Evolutionary conservation across 1,140 invertebrate species (phyloP).

Genomic region (Lordiphosa stackelbergi): DNA sequence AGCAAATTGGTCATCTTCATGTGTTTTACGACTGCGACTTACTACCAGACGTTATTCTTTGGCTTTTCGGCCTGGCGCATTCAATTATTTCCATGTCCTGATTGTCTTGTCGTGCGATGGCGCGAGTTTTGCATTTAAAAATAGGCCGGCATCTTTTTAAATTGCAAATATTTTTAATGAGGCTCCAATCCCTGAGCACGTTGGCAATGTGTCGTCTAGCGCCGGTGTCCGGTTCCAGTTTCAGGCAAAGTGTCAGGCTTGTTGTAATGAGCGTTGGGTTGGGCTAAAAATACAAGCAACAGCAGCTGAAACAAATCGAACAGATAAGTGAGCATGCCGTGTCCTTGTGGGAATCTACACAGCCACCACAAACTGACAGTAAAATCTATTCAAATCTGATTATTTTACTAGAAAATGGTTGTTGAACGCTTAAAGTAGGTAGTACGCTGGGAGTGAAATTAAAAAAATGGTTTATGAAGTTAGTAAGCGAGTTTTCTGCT

Average conservation of each 20-base stretch:
- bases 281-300: constrained; percentile 48
- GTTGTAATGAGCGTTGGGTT: constrained; percentile 60
- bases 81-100: constrained; percentile 73
- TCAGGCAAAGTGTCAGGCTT: constrained; percentile 52
- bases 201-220: constrained; percentile 27
- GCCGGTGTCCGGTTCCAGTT: constrained; percentile 41
- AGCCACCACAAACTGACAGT: constrained; percentile 16
- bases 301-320: constrained; percentile 19
- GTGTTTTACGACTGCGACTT: constrained; percentile 35
- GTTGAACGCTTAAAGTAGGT: too few species aligned
- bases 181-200: constrained; percentile 12
- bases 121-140: constrained; percentile 69
- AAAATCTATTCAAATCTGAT: too few species aligned
- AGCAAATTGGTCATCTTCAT: constrained; percentile 73
- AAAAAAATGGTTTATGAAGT: too few species aligned
- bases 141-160: constrained; percentile 53
- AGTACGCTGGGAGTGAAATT: too few species aligned
- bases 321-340: constrained; percentile 25
- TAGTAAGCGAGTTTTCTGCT: too few species aligned
- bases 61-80: constrained; percentile 44
- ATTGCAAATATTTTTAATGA: constrained; percentile 71
- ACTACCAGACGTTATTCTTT: constrained; percentile 5
- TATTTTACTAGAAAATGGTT: too few species aligned
- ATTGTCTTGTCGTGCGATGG: constrained; percentile 68
- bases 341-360: too few species aligned